Base-by-base conservation (phyloP, 2,888 invertebrate species). In the Erebia aethiops region DNA sequence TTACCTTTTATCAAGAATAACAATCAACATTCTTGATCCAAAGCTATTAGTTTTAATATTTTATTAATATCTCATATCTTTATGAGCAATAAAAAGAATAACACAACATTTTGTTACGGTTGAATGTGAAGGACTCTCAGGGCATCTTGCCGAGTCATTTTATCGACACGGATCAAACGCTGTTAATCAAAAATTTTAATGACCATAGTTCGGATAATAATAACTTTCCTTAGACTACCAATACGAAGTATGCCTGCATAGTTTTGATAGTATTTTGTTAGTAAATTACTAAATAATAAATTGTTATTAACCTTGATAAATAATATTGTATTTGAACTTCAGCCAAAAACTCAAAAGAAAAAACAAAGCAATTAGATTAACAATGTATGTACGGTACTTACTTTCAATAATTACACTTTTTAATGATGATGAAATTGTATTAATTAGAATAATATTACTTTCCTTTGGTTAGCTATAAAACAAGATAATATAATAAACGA, bases 111-210 rank as follows among this genome's bases (percentile, higher is more conserved):
- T 91, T 88, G 92, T 87, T 88, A 91, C 89, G 93, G 87, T 84
- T 83, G 82, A 80, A 82, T 85, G 88, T 87, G 87, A 87, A 88
- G 89, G 91, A 90, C 87, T 87, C 87, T 83, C 83, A 83, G 78
- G 78, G 78, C 81, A 83, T 88, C 82, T 87, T 88, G 93, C 90
- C 79, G 76, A 84, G 91, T 93, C 93, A 93, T 89, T 87, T 85
- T 84, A 89, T 91, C 92, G 92, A 90, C 88, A 91, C 89, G 92
- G 89, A 89, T 91, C 90, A 88, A 90, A 91, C 87, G 91, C 88
- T 84, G 91, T 91, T 93, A 92, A 92, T 93, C 92, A 93, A 91
- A 91, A 92, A 92, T 92, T 93, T 93, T 93, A 93, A 93, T 93
- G 92, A 92, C 91, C 91, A 92, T 91, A 91, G 90, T 88, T 91